These are phyloP conservation scores for Rhizoglyphus robini DNA, from an alignment of 1,140 invertebrate genomes.

Conservation along the genomic window DNA sequence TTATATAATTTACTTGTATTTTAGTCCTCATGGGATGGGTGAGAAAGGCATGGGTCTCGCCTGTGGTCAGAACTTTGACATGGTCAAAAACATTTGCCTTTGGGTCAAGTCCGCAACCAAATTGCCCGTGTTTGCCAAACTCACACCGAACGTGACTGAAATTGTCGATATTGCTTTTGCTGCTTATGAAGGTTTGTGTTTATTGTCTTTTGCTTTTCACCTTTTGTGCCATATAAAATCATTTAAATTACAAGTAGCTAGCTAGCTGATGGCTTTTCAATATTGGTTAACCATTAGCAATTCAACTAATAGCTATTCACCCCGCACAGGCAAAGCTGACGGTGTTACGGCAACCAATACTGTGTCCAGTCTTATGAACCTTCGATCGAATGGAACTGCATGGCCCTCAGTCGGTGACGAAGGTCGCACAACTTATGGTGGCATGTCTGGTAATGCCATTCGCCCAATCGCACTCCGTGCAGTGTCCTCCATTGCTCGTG, in stretches of 20 bases:
- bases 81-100: slow-evolving; percentile 73
- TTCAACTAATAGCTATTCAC: slow-evolving; percentile 12
- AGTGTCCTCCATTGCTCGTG: slow-evolving; percentile 67
- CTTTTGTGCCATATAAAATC: slow-evolving; percentile 47
- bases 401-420: slow-evolving; percentile 77
- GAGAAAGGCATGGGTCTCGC: slow-evolving; percentile 94
- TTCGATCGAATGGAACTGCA: slow-evolving; percentile 59
- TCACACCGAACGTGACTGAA: slow-evolving; percentile 95
- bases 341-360: slow-evolving; percentile 97
- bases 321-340: slow-evolving; percentile 71
- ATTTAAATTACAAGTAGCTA: no score
- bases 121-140: slow-evolving; percentile 94
- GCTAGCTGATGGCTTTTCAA: no score
- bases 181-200: slow-evolving; percentile 64
- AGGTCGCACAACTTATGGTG: slow-evolving; percentile 83
- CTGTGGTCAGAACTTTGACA: slow-evolving; percentile 72
- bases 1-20: slow-evolving; percentile 32
- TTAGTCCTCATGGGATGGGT: slow-evolving; percentile 97
- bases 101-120: slow-evolving; percentile 74
- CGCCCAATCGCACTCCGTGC: slow-evolving; percentile 79
- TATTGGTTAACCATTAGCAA: no score
- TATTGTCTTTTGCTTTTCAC: not conserved
- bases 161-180: slow-evolving; percentile 75
- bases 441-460: slow-evolving; percentile 88
- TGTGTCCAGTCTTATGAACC: slow-evolving; percentile 76